Evolutionary conservation across 1,140 invertebrate genomes (phyloP).

Genomic region (Dendrolimus kikuchii): DNA sequence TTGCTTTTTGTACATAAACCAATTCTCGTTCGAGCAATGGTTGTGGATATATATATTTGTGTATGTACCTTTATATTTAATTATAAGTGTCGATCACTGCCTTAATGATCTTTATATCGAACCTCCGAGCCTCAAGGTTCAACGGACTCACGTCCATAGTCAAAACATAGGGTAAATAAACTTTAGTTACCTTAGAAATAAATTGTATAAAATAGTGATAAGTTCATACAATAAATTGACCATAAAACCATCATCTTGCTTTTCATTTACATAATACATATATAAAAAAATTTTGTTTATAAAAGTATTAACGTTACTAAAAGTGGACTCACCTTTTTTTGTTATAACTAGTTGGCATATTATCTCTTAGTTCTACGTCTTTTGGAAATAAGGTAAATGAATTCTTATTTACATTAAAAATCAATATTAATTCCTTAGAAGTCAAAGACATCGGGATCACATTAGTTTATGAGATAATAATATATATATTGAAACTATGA

Average conservation of each 20-base stretch:
- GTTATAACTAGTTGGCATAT: neutral
- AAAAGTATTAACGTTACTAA: too few relatives aligned
- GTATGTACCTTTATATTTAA: slow-evolving; percentile 14
- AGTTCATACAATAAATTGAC: slow-evolving; percentile 33
- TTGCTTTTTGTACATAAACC: slow-evolving; percentile 12
- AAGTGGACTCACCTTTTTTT: too few relatives aligned
- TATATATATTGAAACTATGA: too few relatives aligned
- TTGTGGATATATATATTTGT: slow-evolving; percentile 9
- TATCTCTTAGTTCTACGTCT: neutral
- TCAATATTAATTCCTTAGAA: neutral
- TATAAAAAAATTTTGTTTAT: neutral
- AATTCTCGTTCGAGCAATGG: slow-evolving; percentile 6
- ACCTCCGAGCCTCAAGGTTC: slow-evolving; percentile 32
- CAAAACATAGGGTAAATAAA: slow-evolving; percentile 53
- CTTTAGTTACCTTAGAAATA: slow-evolving; percentile 59
- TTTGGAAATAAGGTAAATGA: slow-evolving; percentile 5
- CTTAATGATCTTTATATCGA: slow-evolving; percentile 39
- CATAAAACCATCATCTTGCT: slow-evolving; percentile 1
- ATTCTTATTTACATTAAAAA: slow-evolving; percentile 6
- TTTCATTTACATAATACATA: slow-evolving; percentile 2
- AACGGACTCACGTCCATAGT: slow-evolving; percentile 53
- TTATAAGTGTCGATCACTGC: slow-evolving; percentile 43
- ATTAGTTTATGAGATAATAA: too few relatives aligned
- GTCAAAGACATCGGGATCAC: too few relatives aligned
- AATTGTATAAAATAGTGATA: slow-evolving; percentile 49